Base-by-base conservation (phyloP, 2,113 vertebrate genomes). In the Jacana jacana region DNA sequence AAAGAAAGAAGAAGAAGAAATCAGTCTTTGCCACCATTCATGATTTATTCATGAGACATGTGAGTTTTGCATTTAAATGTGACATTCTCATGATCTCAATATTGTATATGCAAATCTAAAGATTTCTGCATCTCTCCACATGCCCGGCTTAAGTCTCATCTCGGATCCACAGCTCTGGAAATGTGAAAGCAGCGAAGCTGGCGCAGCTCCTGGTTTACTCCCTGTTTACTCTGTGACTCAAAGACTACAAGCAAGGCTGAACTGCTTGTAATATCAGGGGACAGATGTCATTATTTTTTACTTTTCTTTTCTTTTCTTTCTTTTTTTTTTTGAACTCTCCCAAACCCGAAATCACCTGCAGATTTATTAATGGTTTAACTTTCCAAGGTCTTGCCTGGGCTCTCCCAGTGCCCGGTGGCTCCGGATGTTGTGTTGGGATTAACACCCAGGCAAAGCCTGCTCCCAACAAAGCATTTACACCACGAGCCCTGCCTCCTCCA, bases 71-170 rank as follows among this genome's bases (percentile, higher is more conserved):
- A 97, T 97, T 97, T 97, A 96, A 97, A 97, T 97, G 96, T 97
- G 97, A 97, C 97, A 97, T 97, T 97, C 97, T 97, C 95, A 94
- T 97, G 96, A 97, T 97, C 97, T 97, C 97, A 94, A 97, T 97
- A 97, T 97, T 97, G 97, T 97, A 91, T 97, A 97, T 97, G 97
- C 97, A 97, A 97, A 97, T 97, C 95, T 97, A 94, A 96, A 97
- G 97, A 96, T 95, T 97, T 95, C 95, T 96, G 84, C 79, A 85
- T 96, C 96, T 94, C 84, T 84, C 96, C 93, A 92, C 95, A 92
- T 89, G 96, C 90, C 94, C 91, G 52, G 95, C 94, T 97, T 95
- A 92, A 93, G 95, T 75, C 86, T 93, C 6, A 6, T 66, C 94
- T 97, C 73, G 55, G 92, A 94, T 92, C 54, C 13, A 6, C 72